Evolutionary conservation across 2,113 vertebrate species (phyloP).

Genomic region (Toxostoma redivivum): DNA sequence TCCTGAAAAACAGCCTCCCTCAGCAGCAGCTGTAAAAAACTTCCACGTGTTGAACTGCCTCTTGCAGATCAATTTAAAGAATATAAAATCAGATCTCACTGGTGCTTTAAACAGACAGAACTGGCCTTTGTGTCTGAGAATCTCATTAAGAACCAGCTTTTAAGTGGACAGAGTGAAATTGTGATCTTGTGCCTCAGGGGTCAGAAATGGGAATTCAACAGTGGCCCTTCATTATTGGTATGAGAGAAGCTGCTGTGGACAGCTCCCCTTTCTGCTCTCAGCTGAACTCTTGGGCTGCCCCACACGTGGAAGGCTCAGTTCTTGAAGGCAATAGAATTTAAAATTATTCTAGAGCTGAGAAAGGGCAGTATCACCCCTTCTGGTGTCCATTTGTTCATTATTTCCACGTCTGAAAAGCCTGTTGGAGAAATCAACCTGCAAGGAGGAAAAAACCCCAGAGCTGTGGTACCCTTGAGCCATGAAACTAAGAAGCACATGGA

Average conservation of each 20-base stretch:
- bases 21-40: background rate
- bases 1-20: background rate
- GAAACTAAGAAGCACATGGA: background rate
- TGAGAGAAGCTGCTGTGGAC: background rate
- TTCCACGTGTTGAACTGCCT: background rate
- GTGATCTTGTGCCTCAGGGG: background rate
- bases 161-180: background rate
- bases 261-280: background rate
- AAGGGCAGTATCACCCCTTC: background rate
- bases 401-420: background rate
- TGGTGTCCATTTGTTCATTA: background rate
- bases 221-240: background rate
- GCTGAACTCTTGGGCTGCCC: background rate
- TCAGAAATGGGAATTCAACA: background rate
- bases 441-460: background rate
- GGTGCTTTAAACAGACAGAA: background rate
- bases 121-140: background rate
- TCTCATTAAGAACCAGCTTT: background rate
- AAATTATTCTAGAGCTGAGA: background rate
- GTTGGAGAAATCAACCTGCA: background rate
- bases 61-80: background rate
- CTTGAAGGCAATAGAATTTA: background rate
- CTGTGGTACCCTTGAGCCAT: background rate
- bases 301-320: background rate
- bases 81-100: background rate